Evolutionary conservation across 2,888 invertebrate genomes (phyloP).

Genomic region (Ferdinandea cuprea): DNA sequence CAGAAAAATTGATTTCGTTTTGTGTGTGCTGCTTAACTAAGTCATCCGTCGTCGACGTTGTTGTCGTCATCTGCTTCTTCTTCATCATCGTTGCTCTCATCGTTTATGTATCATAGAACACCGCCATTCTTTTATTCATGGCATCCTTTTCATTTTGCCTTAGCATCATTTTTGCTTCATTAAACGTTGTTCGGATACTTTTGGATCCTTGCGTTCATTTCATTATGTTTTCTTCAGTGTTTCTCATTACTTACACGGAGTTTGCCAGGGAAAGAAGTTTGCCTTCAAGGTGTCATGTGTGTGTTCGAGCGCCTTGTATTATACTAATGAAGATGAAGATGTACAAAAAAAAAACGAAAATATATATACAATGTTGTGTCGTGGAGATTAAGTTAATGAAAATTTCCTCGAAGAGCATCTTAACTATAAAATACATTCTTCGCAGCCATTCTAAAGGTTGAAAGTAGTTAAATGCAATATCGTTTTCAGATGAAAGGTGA

Average conservation of each 20-base stretch:
- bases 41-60: conserved; percentile 16
- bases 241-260: conserved; percentile 46
- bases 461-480: no score
- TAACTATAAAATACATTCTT: no score
- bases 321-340: background rate
- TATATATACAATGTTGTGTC: background rate
- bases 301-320: background rate
- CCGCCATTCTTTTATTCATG: conserved; percentile 27
- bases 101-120: conserved; percentile 33
- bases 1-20: background rate
- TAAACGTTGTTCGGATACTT: conserved; percentile 54
- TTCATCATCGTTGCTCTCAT: no score
- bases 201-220: conserved; percentile 47
- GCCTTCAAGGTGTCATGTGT: background rate
- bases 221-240: conserved; percentile 37
- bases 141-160: conserved; percentile 38
- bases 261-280: background rate
- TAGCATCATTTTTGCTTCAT: conserved; percentile 59
- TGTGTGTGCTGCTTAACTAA: conserved; percentile 46
- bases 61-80: background rate
- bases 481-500: no score
- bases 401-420: background rate
- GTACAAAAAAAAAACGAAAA: background rate
- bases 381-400: background rate
- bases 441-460: no score